Evolutionary conservation across 2,113 vertebrate species (phyloP).

Genomic region (Perccottus glenii): DNA sequence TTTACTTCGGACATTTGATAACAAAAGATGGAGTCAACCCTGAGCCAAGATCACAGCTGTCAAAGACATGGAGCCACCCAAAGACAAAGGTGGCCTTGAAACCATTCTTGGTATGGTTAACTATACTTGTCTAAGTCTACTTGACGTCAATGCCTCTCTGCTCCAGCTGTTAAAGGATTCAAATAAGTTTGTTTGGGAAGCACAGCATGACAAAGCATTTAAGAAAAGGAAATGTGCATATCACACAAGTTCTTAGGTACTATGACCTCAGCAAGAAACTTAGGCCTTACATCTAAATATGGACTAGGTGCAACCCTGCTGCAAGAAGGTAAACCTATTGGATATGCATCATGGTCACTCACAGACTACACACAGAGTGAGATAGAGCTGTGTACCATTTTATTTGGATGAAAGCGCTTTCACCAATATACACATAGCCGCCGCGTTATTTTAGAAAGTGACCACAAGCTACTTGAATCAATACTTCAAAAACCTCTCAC

Average conservation of each 20-base stretch:
- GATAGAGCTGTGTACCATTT: background rate
- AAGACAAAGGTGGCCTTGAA: conserved; percentile 12
- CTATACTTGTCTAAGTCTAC: conserved; percentile 3
- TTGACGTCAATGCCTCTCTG: background rate
- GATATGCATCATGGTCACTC: background rate
- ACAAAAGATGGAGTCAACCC: conserved; percentile 15
- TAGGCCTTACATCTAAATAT: background rate
- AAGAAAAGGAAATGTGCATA: background rate
- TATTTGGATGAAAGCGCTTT: conserved; percentile 22
- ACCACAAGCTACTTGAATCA: conserved; percentile 24
- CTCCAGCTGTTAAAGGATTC: conserved; percentile 5
- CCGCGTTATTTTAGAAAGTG: background rate
- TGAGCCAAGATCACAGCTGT: background rate
- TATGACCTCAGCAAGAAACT: background rate
- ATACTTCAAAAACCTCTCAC: conserved; percentile 21
- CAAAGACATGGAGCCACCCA: background rate
- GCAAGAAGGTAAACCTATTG: background rate
- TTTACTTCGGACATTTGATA: conserved; percentile 31
- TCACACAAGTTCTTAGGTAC: background rate
- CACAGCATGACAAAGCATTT: background rate
- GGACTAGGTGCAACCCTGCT: background rate
- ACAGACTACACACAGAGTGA: background rate
- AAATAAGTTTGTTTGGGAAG: background rate
- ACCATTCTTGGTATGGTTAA: background rate
- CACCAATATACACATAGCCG: conserved; percentile 14